Evolutionary conservation across 2,113 vertebrate species (phyloP), one percentile per base, ranked within the genome.

Genomic region (Taurulus bubalis): DNA sequence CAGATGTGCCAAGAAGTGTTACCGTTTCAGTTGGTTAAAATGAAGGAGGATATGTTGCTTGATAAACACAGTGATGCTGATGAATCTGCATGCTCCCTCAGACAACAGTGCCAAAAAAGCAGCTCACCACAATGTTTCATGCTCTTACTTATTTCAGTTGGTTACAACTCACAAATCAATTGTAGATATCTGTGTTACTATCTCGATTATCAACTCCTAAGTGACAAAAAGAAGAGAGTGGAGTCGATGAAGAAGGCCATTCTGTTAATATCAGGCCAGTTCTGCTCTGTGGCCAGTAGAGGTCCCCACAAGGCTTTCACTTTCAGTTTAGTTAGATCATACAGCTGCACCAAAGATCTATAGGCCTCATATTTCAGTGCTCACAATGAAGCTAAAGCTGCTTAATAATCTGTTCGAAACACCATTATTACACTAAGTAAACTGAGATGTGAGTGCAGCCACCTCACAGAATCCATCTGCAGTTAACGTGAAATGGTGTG

Each of bases 321-420:
- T 59, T 68, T 49, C 63, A 84, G 62, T 60, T 80, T 16, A 70
- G 56, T 64, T 73, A 45, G 66, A 59, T 83, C 79, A 70, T 75
- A 87, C 85, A 85, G 85, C 88, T 87, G 79, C 82, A 92, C 83
- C 90, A 93, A 93, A 94, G 88, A 90, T 86, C 78, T 85, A 72
- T 72, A 74, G 77, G 69, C 60, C 69, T 90, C 83, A 71, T 28
- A 34, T 75, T 86, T 86, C 71, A 79, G 45, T 60, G 36, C 6
- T 70, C 30, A 67, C 65, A 32, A 12, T 30, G 36, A 75, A 69
- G 32, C 3, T 40, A 70, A 73, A 56, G 64, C 58, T 11, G 56
- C 77, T 86, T 42, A 22, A 32, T 45, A 83, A 85, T 79, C 36
- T 45, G 55, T 38, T 49, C 11, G 0, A 7, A 47, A 38, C 30